These are phyloP conservation scores for Lacanobia wlatinum DNA, from an alignment of 2,888 invertebrate species.

Conservation along the genomic window DNA sequence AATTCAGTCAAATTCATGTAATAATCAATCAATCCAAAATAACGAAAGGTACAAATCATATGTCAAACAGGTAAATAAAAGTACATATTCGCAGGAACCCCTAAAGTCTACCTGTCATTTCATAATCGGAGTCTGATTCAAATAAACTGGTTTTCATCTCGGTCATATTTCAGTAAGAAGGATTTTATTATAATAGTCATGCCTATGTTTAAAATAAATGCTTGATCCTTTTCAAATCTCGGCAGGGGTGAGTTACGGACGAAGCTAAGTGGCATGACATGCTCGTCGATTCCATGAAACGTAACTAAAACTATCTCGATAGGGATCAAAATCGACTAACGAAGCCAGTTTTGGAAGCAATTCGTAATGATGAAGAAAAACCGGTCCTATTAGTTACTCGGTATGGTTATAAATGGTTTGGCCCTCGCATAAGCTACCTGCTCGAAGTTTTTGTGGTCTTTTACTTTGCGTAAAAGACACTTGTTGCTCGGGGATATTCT, in stretches of 20 bases:
- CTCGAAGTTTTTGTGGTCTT: conserved; percentile 86
- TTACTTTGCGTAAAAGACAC: conserved; percentile 87
- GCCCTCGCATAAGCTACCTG: conserved; percentile 82
- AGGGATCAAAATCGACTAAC: conserved; percentile 79
- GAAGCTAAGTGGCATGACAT: conserved; percentile 73
- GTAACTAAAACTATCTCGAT: conserved; percentile 63
- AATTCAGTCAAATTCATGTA: conserved; percentile 7
- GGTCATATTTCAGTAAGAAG: conserved; percentile 30
- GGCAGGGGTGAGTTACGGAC: conserved; percentile 82
- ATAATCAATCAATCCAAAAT: background rate
- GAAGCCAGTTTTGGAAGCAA: conserved; percentile 70
- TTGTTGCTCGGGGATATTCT: conserved; percentile 87
- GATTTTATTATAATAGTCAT: conserved; percentile 51
- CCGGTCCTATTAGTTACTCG: conserved; percentile 80
- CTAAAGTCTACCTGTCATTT: conserved; percentile 17
- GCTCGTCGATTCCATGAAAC: conserved; percentile 61
- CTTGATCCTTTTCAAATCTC: conserved; percentile 84
- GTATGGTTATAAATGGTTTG: conserved; percentile 84
- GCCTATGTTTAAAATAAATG: conserved; percentile 64
- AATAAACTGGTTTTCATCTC: conserved; percentile 31
- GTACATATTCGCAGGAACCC: background rate
- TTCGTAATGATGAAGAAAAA: conserved; percentile 77
- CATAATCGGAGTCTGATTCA: conserved; percentile 21
- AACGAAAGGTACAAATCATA: background rate
- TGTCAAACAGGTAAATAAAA: background rate